Evolutionary conservation across 2,797 vertebrate genomes (phyloP).

Genomic region (Hippocampus kuda): DNA sequence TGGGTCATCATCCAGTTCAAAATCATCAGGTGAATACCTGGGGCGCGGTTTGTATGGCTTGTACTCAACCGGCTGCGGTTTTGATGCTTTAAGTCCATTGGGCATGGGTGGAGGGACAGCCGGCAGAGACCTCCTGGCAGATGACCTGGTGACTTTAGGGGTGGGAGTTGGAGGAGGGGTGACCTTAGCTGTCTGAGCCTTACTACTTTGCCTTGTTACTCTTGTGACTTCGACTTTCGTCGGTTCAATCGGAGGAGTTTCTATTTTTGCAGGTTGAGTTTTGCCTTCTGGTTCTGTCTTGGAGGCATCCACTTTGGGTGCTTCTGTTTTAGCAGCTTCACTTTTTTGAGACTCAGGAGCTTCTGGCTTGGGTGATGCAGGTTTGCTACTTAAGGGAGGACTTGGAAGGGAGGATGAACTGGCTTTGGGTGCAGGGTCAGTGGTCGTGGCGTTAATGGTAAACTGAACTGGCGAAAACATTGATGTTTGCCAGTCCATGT

Average conservation of each 20-base stretch:
- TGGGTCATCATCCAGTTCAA: slow-evolving; percentile 71
- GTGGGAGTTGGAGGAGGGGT: slow-evolving; percentile 30
- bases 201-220: slow-evolving; percentile 48
- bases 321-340: slow-evolving; percentile 27
- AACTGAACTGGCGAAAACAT: slow-evolving; percentile 28
- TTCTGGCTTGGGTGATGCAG: slow-evolving; percentile 30
- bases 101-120: slow-evolving; percentile 69
- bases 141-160: slow-evolving; percentile 49
- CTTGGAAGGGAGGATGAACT: slow-evolving; percentile 24
- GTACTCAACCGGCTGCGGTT: slow-evolving; percentile 63
- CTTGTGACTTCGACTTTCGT: slow-evolving; percentile 36
- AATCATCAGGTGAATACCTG: slow-evolving; percentile 70
- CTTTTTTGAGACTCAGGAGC: slow-evolving; percentile 22
- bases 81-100: slow-evolving; percentile 62
- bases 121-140: slow-evolving; percentile 58
- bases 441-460: slow-evolving; percentile 17
- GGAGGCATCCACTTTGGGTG: slow-evolving; percentile 11
- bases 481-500: slow-evolving; percentile 49
- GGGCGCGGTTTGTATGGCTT: slow-evolving; percentile 69
- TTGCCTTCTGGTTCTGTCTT: slow-evolving; percentile 12
- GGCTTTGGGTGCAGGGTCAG: slow-evolving; percentile 19
- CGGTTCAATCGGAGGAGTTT: slow-evolving; percentile 24
- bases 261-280: slow-evolving; percentile 17
- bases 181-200: slow-evolving; percentile 34
- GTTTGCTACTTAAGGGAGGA: slow-evolving; percentile 28